phyloP scores from a whole-genome alignment of 2,113 vertebrate species.

The Phainopepla nitens region DNA sequence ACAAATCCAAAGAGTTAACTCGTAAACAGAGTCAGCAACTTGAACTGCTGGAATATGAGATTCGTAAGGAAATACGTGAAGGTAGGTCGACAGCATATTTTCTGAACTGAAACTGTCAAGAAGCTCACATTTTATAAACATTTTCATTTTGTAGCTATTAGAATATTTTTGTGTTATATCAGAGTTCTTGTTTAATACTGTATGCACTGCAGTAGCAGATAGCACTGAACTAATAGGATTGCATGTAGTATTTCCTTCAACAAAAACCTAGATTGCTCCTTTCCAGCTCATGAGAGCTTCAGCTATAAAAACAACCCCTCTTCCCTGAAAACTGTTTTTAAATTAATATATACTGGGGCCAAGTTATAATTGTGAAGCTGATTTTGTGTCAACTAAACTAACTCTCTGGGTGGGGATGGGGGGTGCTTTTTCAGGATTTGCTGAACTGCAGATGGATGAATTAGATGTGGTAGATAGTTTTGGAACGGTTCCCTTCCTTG shows the following conservation, averaged over 20 bases:
- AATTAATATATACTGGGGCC: not conserved
- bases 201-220: not conserved
- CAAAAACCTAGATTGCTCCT: not conserved
- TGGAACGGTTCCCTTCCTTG: constrained; percentile 90
- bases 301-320: not conserved
- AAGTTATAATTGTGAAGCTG: not conserved
- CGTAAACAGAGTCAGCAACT: constrained; percentile 80
- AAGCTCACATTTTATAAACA: not conserved
- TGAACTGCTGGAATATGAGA: constrained; percentile 85
- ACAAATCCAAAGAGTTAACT: constrained; percentile 81
- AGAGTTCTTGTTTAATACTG: not conserved
- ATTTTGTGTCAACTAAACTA: constrained; percentile 6
- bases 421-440: constrained; percentile 82
- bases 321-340: not conserved
- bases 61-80: constrained; percentile 91
- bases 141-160: not conserved
- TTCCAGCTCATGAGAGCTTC: not conserved
- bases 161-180: not conserved
- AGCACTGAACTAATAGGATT: not conserved
- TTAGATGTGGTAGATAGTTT: constrained; percentile 87
- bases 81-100: constrained; percentile 71
- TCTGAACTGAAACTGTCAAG: not conserved
- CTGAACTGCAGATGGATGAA: constrained; percentile 93
- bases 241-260: not conserved
- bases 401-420: not conserved